Conservation (phyloP, 2,888 invertebrate species). For the Automeris io region DNA sequence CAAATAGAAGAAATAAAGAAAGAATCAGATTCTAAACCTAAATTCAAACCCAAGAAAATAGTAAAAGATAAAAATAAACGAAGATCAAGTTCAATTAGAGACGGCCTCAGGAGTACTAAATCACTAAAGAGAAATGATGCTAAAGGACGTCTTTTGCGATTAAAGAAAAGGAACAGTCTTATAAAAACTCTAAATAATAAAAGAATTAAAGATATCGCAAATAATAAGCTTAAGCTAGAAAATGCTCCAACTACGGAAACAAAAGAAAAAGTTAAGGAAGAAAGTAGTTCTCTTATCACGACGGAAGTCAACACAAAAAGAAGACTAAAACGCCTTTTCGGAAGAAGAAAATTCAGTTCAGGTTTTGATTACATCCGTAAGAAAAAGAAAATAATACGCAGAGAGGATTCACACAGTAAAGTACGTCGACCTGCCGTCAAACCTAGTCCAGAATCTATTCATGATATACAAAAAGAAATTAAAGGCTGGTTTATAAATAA, state of each 20-base stretch:
- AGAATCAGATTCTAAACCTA: slow-evolving; percentile 50
- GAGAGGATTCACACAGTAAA: slow-evolving; percentile 70
- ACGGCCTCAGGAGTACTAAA: slow-evolving; percentile 66
- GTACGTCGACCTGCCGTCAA: slow-evolving; percentile 64
- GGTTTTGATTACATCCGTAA: slow-evolving; percentile 94
- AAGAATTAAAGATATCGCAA: slow-evolving; percentile 54
- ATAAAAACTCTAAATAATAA: slow-evolving; percentile 61
- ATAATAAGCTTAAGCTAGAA: slow-evolving; percentile 51
- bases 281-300: slow-evolving; percentile 37
- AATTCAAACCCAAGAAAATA: slow-evolving; percentile 59
- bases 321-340: slow-evolving; percentile 79
- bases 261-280: slow-evolving; percentile 62
- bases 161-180: slow-evolving; percentile 68
- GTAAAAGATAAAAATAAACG: slow-evolving; percentile 58
- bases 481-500: slow-evolving; percentile 96
- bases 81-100: slow-evolving; percentile 62
- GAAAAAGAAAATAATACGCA: slow-evolving; percentile 84
- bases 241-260: slow-evolving; percentile 46
- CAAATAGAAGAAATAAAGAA: slow-evolving; percentile 43
- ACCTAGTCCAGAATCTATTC: slow-evolving; percentile 80
- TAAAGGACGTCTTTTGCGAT: slow-evolving; percentile 58
- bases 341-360: slow-evolving; percentile 86
- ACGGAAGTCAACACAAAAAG: slow-evolving; percentile 63
- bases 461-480: slow-evolving; percentile 90
- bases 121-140: slow-evolving; percentile 66